Evolutionary conservation across 2,797 vertebrate species (phyloP).

Genomic region (Spizella passerina): DNA sequence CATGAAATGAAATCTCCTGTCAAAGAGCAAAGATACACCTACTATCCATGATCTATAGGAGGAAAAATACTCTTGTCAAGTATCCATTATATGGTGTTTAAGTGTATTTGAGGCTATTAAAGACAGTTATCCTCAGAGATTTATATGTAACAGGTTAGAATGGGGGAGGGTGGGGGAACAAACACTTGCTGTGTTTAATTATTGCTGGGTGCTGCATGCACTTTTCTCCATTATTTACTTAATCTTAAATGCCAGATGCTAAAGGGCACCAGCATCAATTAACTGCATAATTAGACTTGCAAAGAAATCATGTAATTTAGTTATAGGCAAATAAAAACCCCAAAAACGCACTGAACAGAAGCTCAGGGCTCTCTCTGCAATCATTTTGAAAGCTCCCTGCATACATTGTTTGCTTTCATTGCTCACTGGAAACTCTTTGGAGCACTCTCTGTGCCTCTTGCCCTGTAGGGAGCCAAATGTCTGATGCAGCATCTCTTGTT

Average conservation of each 20-base stretch:
- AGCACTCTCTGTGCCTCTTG: not conserved
- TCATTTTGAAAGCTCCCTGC: slow-evolving; percentile 15
- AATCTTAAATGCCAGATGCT: slow-evolving; percentile 63
- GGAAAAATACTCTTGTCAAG: not conserved
- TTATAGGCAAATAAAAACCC: slow-evolving; percentile 2
- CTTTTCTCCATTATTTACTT: slow-evolving; percentile 61
- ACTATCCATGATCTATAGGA: not conserved
- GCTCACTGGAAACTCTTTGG: not conserved
- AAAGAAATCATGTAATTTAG: slow-evolving; percentile 56
- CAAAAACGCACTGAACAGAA: not conserved
- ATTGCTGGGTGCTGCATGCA: slow-evolving; percentile 19
- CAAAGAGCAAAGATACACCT: not conserved
- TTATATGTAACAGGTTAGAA: slow-evolving; percentile 15
- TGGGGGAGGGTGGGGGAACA: not conserved
- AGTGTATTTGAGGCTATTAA: slow-evolving; percentile 15
- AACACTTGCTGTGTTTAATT: slow-evolving; percentile 39
- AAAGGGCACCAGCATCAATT: slow-evolving; percentile 64
- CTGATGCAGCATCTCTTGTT: not conserved
- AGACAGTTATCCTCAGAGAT: not conserved
- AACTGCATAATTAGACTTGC: slow-evolving; percentile 66
- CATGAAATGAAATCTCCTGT: not conserved
- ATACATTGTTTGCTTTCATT: not conserved
- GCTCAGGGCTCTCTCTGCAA: slow-evolving; percentile 15
- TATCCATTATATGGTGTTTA: not conserved
- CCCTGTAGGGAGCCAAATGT: not conserved